Conservation (phyloP, 2,113 vertebrate species). For the Phaethon lepturus region DNA sequence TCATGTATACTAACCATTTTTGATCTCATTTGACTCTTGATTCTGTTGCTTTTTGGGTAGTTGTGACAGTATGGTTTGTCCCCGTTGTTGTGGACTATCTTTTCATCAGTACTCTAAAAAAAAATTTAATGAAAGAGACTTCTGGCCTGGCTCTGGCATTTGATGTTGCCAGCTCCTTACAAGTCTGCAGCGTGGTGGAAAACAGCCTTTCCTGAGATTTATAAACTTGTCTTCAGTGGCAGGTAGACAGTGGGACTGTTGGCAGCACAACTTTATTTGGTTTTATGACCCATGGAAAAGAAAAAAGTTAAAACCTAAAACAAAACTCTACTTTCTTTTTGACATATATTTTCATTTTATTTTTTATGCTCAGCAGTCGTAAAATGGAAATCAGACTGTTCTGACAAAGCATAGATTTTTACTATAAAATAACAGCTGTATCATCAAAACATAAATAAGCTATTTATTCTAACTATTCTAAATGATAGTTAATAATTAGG, state of each 20-base stretch:
- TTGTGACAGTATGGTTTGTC: slow-evolving; percentile 4
- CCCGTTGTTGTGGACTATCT: background rate
- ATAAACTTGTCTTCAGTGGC: background rate
- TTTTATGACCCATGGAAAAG: background rate
- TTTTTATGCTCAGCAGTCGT: background rate
- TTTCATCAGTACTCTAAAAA: background rate
- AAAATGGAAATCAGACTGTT: background rate
- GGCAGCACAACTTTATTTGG: background rate
- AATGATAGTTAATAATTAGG: background rate
- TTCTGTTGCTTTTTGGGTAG: slow-evolving; percentile 53
- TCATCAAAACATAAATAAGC: no score
- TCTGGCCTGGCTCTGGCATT: slow-evolving; percentile 9
- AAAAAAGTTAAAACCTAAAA: background rate
- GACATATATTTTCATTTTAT: background rate
- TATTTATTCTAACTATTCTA: no score
- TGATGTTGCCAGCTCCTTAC: background rate
- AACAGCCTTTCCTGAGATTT: background rate
- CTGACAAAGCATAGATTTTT: background rate
- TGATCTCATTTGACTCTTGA: slow-evolving; percentile 59
- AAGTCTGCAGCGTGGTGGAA: background rate
- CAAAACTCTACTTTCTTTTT: background rate
- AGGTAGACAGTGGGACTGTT: background rate
- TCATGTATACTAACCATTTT: slow-evolving; percentile 48
- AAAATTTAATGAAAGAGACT: background rate
- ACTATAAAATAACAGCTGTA: background rate